Conservation (phyloP, 2,113 vertebrate species). For the Zapus hudsonius region DNA sequence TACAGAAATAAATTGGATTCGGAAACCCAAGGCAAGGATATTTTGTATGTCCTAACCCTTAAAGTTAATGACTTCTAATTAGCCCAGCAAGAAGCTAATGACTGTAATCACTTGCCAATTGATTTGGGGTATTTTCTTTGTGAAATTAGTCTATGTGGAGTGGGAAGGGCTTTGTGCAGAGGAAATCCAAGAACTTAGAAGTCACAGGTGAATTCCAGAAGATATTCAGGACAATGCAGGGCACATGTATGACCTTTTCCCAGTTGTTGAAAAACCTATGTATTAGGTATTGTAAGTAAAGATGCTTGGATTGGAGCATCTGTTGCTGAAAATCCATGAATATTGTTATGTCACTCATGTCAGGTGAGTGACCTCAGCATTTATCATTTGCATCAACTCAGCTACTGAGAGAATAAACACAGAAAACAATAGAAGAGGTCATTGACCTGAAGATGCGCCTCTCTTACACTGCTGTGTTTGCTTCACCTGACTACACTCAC, state of each 20-base stretch:
- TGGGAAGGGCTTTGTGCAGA: background rate
- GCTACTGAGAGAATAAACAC: background rate
- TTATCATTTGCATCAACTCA: constrained; percentile 35
- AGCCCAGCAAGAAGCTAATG: constrained; percentile 78
- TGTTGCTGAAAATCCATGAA: constrained; percentile 30
- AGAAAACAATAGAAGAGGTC: background rate
- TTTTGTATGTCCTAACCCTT: constrained; percentile 54
- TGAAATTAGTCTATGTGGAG: constrained; percentile 49
- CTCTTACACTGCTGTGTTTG: background rate
- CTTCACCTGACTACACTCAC: background rate
- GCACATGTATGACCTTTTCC: background rate
- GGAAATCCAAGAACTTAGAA: background rate
- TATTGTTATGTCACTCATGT: background rate
- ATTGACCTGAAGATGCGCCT: constrained; percentile 6
- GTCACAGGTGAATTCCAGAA: constrained; percentile 9
- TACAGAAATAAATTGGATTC: constrained; percentile 48
- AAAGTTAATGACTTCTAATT: constrained; percentile 78
- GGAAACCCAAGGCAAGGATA: constrained; percentile 55
- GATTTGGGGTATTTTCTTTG: constrained; percentile 63
- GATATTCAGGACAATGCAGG: background rate
- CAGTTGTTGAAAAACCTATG: background rate
- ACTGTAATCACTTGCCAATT: constrained; percentile 76
- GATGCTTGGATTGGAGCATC: background rate
- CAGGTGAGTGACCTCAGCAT: background rate
- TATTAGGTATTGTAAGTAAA: background rate